Conservation (phyloP, 2,113 vertebrate genomes). For the Pithys albifrons region DNA sequence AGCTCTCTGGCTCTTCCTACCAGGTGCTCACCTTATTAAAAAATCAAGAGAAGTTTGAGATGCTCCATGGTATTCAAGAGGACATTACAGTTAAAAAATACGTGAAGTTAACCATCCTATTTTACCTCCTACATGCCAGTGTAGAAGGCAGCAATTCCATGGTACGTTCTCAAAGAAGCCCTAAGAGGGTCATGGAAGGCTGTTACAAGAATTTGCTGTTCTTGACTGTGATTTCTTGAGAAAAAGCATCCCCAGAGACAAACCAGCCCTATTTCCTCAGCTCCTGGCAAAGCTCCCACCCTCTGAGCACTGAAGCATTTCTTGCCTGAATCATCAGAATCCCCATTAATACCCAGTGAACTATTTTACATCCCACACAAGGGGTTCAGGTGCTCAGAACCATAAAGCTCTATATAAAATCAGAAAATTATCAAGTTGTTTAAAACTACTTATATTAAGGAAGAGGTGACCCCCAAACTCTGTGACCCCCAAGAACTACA, state of each 20-base stretch:
- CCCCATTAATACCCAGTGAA: fast-evolving
- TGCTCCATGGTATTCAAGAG: not conserved
- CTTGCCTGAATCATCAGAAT: not conserved
- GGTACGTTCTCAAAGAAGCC: fast-evolving
- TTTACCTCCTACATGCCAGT: not conserved
- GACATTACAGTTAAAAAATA: not conserved
- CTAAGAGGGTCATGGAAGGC: not conserved
- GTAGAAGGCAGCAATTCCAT: not conserved
- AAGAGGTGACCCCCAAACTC: not conserved
- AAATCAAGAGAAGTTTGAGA: not conserved
- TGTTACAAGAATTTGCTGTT: not conserved
- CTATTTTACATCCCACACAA: not conserved
- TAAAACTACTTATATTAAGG: not conserved
- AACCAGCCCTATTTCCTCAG: not conserved
- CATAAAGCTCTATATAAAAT: not conserved
- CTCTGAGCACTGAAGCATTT: not conserved
- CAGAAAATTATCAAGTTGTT: not conserved
- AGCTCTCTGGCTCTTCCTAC: not conserved
- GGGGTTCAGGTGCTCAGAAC: not conserved
- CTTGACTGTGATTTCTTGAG: not conserved
- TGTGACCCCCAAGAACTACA: not conserved
- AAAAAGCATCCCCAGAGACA: not conserved
- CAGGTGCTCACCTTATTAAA: constrained; percentile 16
- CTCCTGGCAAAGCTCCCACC: not conserved
- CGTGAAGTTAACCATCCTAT: not conserved